Evolutionary conservation across 2,888 invertebrate species (phyloP), one percentile per base, ranked within the genome.

Genomic region (Acanthococcus lagerstroemiae): DNA sequence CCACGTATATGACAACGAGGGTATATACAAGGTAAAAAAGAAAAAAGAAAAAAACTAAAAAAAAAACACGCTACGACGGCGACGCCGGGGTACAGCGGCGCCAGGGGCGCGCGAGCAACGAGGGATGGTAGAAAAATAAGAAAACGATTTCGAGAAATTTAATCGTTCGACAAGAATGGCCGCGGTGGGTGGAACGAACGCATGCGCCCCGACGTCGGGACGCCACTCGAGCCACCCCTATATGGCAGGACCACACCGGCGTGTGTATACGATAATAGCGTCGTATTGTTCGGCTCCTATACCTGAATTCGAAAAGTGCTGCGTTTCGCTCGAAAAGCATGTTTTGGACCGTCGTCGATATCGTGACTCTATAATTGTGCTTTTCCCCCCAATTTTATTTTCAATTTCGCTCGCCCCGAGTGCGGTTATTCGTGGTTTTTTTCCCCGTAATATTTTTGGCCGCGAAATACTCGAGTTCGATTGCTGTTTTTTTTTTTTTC

Each of bases 151-250:
- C 48, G 27, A 52, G 61, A 61, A 61, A 61, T 55, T 25, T 55
- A 55, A 55, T 61, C 61, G 61, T 50, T 60, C 21, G 6, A 30
- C 52, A 52, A 61, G 61, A 61, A 61, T 61, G 61, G 61, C 61
- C 61, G 61, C 61, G 52, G 52, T 61, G 61, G 61, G 61, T 61
- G 61, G 61, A 61, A 52, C 61, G 61, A 26, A 61, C 61, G 61
- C 61, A 61, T 61, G 61, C 61, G 61, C 52, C 12, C 21, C 22
- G 3, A 26, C 27, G 52, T 50, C 30, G 30, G 50, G 61, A 50
- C 60, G 60, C 26, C n/a, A 61, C 30, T 61, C 37, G 21, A 61
- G 61, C 61, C 61, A 61, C 61, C 61, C 61, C 61, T 52, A 52
- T 24, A 24, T 57, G n/a, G 45, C 24, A 61, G 61, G 61, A 61